phyloP scores from a whole-genome alignment of 30 jellyfish, hydroid and myxozoan species.

The Pseudorhiza aurosa region DNA sequence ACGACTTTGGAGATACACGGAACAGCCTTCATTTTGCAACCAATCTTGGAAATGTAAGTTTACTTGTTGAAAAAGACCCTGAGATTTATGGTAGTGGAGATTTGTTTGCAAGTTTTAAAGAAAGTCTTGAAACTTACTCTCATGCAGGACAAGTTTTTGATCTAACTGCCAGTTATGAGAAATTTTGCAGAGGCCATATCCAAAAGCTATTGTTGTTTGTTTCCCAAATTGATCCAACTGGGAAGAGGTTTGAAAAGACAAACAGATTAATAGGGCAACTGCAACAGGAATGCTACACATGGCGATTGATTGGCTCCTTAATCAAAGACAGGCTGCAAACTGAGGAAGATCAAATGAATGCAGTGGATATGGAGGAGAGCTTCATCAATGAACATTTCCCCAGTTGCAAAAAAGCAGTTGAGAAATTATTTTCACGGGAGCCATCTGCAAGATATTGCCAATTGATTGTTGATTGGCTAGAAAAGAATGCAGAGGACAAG shows the following conservation, averaged over 20 bases:
- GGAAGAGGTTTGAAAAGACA: conserved; percentile 71
- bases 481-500: conserved; percentile 86
- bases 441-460: conserved; percentile 87
- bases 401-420: conserved; percentile 73
- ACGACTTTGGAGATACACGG: not conserved
- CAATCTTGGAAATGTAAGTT: conserved; percentile 25
- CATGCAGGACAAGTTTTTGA: conserved; percentile 90
- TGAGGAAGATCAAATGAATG: conserved; percentile 12
- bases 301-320: conserved; percentile 90
- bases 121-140: conserved; percentile 47
- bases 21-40: conserved; percentile 8
- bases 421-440: conserved; percentile 70
- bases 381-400: conserved; percentile 53
- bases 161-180: conserved; percentile 73
- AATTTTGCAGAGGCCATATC: conserved; percentile 73
- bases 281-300: conserved; percentile 93
- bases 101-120: conserved; percentile 61
- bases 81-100: conserved; percentile 60
- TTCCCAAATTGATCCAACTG: conserved; percentile 77
- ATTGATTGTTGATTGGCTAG: conserved; percentile 93
- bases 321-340: conserved; percentile 53
- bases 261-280: conserved; percentile 62
- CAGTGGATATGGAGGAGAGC: conserved; percentile 10
- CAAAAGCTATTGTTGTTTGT: conserved; percentile 43
- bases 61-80: conserved; percentile 63